Evolutionary conservation across 2,113 vertebrate genomes (phyloP), one percentile per base, ranked within the genome.

Genomic region (Xenopus borealis): DNA sequence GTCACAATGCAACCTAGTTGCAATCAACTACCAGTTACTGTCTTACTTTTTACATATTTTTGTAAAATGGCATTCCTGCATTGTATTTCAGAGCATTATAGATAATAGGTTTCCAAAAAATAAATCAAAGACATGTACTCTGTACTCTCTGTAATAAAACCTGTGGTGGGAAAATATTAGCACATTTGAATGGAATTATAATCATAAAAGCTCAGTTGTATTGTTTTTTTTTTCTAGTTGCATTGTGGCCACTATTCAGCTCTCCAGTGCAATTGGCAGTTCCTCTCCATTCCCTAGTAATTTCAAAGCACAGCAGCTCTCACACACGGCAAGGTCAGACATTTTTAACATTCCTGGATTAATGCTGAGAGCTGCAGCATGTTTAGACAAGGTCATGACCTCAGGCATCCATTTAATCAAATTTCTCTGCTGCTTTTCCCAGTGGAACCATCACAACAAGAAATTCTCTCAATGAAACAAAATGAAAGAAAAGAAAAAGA

Each of bases 321-420:
- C 68, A 79, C 77, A 83, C 74, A 81, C 64, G 82, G 82, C 88
- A 92, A 93, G 89, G 89, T 93, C 90, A 95, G 84, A 87, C 85
- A 81, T 86, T 87, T 88, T 86, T 88, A 88, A 84, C 84, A 75
- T 89, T 92, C 85, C 92, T 91, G 92, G 89, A 94, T 95, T 94
- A 93, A 93, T 92, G 90, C 91, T 91, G 89, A 94, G 88, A 92
- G 89, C 89, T 86, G 89, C 84, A 91, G 88, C 86, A 85, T 89
- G 88, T 91, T 93, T 92, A 92, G 91, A 92, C 91, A 91, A 87
- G 93, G 91, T 93, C 89, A 5, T 53, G 90, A 93, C 89, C 91
- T 78, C 84, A 89, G 87, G 91, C 91, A 92, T 91, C 92, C 89
- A 94, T 94, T 94, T 94, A 94, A 94, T 95, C 92, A 94, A 93